Percentiles rank a stretch among this genome's conserved stretches.
These are phyloP conservation scores for Hycleus cichorii DNA, from an alignment of 1,140 invertebrate genomes.

Conservation along the genomic window DNA sequence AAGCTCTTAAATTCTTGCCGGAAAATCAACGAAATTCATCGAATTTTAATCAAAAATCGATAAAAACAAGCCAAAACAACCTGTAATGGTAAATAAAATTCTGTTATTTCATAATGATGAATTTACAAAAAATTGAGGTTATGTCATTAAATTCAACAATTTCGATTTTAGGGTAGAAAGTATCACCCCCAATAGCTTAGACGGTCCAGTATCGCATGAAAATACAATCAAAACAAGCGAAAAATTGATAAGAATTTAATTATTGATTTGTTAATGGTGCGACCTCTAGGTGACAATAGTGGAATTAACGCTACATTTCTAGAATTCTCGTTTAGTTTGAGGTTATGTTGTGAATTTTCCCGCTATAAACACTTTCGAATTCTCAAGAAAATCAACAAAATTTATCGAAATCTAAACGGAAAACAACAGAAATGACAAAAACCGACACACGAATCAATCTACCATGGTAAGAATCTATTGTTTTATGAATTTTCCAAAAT, in stretches of 20 bases:
- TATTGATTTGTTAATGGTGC: slow-evolving; percentile 58
- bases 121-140: not conserved
- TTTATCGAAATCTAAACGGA: not conserved
- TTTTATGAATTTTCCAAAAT: not conserved
- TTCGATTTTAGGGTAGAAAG: slow-evolving; percentile 81
- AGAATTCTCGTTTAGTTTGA: too few species aligned
- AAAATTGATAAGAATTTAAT: not conserved
- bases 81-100: slow-evolving; percentile 1
- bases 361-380: too few species aligned
- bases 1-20: too few species aligned
- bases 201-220: slow-evolving; percentile 94
- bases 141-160: not conserved
- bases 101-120: not conserved
- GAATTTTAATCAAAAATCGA: too few species aligned
- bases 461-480: not conserved
- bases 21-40: too few species aligned
- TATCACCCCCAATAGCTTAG: slow-evolving; percentile 83
- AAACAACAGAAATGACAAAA: not conserved
- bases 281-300: too few species aligned
- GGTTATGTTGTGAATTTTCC: too few species aligned
- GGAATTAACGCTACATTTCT: too few species aligned
- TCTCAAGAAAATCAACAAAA: too few species aligned
- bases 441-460: not conserved
- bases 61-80: not conserved
- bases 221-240: slow-evolving; percentile 96